A percentile compares a stretch with the other conserved stretches of the same genome.
These are phyloP conservation scores for Tenualosa thibaudeaui DNA, from an alignment of 2,797 vertebrate species.

Conservation along the genomic window DNA sequence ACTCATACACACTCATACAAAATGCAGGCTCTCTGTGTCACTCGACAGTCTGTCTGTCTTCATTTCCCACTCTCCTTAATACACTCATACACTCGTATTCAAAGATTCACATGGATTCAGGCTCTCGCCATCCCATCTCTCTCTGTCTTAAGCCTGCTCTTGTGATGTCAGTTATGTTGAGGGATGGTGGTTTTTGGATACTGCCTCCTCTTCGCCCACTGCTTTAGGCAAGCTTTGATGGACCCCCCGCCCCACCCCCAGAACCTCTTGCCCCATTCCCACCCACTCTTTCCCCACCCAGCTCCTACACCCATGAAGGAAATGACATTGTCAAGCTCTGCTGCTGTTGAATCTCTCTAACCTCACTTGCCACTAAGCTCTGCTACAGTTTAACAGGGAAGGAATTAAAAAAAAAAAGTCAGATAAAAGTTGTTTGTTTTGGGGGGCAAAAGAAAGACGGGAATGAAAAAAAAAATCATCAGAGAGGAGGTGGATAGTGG, in stretches of 20 bases:
- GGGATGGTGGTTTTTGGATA: neutral
- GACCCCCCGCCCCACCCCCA: neutral
- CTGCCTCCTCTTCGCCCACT: neutral
- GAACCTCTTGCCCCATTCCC: neutral
- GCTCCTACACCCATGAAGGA: slow-evolving; percentile 36
- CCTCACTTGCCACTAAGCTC: slow-evolving; percentile 52
- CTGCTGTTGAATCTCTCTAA: slow-evolving; percentile 47
- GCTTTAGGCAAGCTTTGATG: slow-evolving; percentile 13
- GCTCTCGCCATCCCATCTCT: neutral
- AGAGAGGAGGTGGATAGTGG: slow-evolving; percentile 32
- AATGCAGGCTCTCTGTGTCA: neutral
- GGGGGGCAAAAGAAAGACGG: slow-evolving; percentile 8
- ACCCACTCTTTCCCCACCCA: slow-evolving; percentile 6
- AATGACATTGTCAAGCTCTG: slow-evolving; percentile 42
- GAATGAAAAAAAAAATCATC: slow-evolving; percentile 43
- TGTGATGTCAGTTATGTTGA: slow-evolving; percentile 6
- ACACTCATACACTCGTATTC: slow-evolving; percentile 9
- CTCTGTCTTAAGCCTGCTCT: neutral
- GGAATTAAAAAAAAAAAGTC: slow-evolving; percentile 32
- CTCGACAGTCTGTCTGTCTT: neutral
- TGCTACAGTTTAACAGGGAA: slow-evolving; percentile 35
- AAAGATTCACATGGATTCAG: neutral
- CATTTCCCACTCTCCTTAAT: neutral
- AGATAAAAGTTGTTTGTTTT: slow-evolving; percentile 35
- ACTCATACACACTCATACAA: neutral